Evolutionary conservation across 2,888 invertebrate genomes (phyloP).

Genomic region (Choreutis nemorana): DNA sequence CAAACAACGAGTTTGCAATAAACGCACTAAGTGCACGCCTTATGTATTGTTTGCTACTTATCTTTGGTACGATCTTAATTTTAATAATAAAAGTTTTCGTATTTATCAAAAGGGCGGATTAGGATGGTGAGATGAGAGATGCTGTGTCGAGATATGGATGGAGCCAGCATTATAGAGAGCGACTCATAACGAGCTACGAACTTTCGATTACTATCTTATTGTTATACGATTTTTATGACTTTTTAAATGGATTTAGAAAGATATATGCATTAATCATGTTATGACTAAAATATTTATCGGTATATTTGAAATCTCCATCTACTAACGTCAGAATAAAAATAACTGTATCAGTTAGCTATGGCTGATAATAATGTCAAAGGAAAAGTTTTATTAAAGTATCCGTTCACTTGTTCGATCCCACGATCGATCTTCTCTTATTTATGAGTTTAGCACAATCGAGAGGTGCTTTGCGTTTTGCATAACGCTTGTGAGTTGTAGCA

Average conservation of each 20-base stretch:
- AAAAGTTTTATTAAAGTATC: slow-evolving; percentile 36
- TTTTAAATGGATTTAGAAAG: slow-evolving; percentile 52
- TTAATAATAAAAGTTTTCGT: slow-evolving; percentile 16
- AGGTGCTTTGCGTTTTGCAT: slow-evolving; percentile 60
- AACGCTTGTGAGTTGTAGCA: slow-evolving; percentile 47
- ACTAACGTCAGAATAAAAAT: no score
- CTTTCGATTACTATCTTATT: slow-evolving; percentile 43
- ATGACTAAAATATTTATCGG: slow-evolving; percentile 30
- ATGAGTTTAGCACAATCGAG: slow-evolving; percentile 55
- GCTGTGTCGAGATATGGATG: slow-evolving; percentile 46
- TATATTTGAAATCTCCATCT: no score
- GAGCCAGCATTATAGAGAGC: slow-evolving; percentile 38
- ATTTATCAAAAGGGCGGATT: slow-evolving; percentile 19
- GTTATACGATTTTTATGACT: slow-evolving; percentile 41
- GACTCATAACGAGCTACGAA: slow-evolving; percentile 45
- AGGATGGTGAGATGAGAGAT: slow-evolving; percentile 36
- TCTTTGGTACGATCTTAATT: slow-evolving; percentile 15
- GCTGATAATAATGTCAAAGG: no score
- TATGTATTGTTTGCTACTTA: no score
- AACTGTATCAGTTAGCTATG: no score
- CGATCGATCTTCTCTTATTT: slow-evolving; percentile 52
- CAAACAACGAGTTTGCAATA: no score
- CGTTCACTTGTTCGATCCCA: slow-evolving; percentile 55
- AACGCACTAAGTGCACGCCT: no score
- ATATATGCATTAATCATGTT: slow-evolving; percentile 34